These are phyloP conservation scores for Sebastes vulpes DNA, from an alignment of 2,797 vertebrate species.

Conservation along the genomic window DNA sequence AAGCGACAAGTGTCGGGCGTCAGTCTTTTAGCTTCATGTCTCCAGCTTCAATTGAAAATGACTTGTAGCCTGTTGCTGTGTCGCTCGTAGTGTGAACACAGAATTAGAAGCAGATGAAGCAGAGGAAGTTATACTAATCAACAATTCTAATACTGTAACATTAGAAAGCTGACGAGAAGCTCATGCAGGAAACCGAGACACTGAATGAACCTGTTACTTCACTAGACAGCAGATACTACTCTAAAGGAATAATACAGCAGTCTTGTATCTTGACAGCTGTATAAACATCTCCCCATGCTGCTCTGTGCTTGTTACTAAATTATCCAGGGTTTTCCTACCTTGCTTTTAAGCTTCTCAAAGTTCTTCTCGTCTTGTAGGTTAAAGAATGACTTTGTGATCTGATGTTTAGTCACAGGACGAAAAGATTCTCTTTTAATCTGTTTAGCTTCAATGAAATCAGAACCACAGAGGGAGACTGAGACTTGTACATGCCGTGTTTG, in stretches of 20 bases:
- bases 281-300: background rate
- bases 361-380: constrained; percentile 16
- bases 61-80: background rate
- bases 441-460: constrained; percentile 39
- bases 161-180: background rate
- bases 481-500: background rate
- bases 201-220: background rate
- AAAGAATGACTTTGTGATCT: constrained; percentile 12
- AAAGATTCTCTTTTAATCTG: constrained; percentile 29
- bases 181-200: background rate
- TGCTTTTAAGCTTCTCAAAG: constrained; percentile 20
- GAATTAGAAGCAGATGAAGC: background rate
- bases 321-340: background rate
- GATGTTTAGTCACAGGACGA: constrained; percentile 21
- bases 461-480: constrained; percentile 5
- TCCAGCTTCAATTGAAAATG: background rate
- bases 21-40: too few relatives aligned
- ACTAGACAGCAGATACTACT: background rate
- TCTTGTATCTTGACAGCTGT: background rate
- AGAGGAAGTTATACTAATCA: background rate
- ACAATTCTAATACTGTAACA: background rate
- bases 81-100: background rate
- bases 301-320: constrained; percentile 5
- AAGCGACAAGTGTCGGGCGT: too few relatives aligned
- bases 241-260: background rate